Conservation (phyloP, 37 sponge, comb jelly and placozoan species). For the Crambe crambe region DNA sequence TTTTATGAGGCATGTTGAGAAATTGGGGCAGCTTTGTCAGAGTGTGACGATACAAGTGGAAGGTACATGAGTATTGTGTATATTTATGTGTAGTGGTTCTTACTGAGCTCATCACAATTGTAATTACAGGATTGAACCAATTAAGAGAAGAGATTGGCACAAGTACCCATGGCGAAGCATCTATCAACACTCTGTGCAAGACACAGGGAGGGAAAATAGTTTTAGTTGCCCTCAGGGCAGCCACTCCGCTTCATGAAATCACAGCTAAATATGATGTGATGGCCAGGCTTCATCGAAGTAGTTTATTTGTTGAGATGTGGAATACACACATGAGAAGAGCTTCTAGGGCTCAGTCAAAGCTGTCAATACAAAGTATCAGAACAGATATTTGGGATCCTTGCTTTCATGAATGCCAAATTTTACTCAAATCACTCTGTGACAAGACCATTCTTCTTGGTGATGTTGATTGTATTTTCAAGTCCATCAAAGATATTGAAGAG, state of each 20-base stretch:
- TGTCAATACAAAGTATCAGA: conserved; percentile 3
- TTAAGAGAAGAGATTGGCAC: background rate
- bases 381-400: conserved; percentile 38
- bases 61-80: background rate
- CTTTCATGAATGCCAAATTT: background rate
- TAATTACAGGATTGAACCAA: background rate
- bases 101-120: background rate
- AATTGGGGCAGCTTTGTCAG: conserved; percentile 14
- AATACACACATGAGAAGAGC: background rate
- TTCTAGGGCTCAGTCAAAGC: background rate
- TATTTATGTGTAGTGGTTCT: background rate
- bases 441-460: conserved; percentile 13
- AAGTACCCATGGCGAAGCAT: background rate
- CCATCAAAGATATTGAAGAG: background rate
- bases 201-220: background rate
- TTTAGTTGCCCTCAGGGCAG: background rate
- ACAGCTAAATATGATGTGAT: conserved; percentile 9
- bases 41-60: background rate
- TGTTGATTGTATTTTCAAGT: conserved; percentile 1
- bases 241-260: background rate
- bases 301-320: conserved; percentile 19
- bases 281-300: background rate
- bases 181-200: conserved; percentile 29
- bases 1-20: background rate
- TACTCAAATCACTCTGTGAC: conserved; percentile 12